A percentile compares a stretch with the other conserved stretches of the same genome.
Conservation (phyloP, 2,797 vertebrate species). For the Petrocephalus schoutedeni region DNA sequence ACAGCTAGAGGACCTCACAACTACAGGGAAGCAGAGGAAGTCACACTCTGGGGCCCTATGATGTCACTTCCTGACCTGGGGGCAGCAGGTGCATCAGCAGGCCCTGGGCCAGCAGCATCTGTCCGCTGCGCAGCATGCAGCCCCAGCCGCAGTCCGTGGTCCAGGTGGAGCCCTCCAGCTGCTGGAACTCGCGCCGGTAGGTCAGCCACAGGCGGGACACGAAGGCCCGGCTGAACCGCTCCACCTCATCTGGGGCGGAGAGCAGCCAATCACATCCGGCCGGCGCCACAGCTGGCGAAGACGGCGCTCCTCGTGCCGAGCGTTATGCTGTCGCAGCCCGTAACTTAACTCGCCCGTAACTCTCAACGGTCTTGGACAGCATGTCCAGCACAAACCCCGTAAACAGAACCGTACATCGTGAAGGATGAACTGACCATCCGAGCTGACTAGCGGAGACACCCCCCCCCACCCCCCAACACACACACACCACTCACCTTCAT, state of each 20-base stretch:
- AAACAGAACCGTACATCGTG: no score
- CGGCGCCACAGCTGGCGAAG: not conserved
- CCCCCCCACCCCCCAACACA: not conserved
- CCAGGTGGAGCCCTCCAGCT: slow-evolving; percentile 71
- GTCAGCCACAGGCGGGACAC: slow-evolving; percentile 84
- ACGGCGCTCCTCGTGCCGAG: not conserved
- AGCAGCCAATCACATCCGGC: not conserved
- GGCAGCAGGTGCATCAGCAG: slow-evolving; percentile 77
- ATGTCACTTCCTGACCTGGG: slow-evolving; percentile 56
- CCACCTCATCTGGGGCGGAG: slow-evolving; percentile 66
- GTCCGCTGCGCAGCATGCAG: slow-evolving; percentile 85
- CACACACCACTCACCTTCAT: slow-evolving; percentile 60
- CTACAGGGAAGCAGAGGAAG: not conserved
- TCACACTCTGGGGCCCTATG: not conserved
- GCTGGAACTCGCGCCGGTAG: slow-evolving; percentile 80
- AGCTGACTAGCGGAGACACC: not conserved
- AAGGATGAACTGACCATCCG: not conserved
- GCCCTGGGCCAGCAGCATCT: slow-evolving; percentile 88
- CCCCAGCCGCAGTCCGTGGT: slow-evolving; percentile 92
- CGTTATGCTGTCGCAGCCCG: not conserved
- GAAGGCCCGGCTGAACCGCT: slow-evolving; percentile 74
- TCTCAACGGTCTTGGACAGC: no score
- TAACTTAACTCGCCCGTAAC: not conserved
- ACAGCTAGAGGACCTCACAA: not conserved
- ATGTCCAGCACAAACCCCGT: no score